These are phyloP conservation scores for Lasioglossum lativentre DNA, from an alignment of 2,888 invertebrate species.

Conservation along the genomic window DNA sequence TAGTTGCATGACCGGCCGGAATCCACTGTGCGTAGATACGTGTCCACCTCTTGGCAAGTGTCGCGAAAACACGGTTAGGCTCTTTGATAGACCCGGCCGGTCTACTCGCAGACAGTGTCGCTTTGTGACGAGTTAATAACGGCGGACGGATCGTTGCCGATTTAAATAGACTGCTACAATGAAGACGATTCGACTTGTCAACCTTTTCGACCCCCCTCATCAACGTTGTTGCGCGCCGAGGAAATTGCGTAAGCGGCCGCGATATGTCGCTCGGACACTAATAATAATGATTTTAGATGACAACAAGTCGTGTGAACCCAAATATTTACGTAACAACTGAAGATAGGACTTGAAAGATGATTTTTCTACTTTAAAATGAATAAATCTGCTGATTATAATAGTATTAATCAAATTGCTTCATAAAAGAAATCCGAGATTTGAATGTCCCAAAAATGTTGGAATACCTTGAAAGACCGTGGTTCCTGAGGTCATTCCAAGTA, in stretches of 20 bases:
- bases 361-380: too few species aligned
- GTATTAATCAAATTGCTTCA: too few species aligned
- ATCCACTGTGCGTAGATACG: constrained; percentile 3
- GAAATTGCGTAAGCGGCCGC: not conserved
- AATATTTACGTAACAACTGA: not conserved
- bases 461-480: too few species aligned
- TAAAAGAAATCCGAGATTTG: too few species aligned
- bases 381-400: too few species aligned
- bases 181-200: not conserved
- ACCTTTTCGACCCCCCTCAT: not conserved
- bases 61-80: not conserved
- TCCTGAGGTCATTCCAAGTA: too few species aligned
- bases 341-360: too few species aligned
- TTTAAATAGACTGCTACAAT: constrained; percentile 7
- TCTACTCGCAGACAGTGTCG: not conserved
- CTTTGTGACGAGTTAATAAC: constrained; percentile 9
- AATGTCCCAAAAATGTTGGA: too few species aligned
- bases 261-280: not conserved
- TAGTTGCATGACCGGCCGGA: constrained; percentile 23
- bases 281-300: not conserved
- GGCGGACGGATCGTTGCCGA: not conserved
- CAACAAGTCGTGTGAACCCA: not conserved
- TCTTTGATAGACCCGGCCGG: not conserved
- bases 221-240: not conserved
- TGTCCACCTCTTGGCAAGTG: constrained; percentile 10